phyloP scores from a whole-genome alignment of 2,888 invertebrate species.

The Conomelus anceps region DNA sequence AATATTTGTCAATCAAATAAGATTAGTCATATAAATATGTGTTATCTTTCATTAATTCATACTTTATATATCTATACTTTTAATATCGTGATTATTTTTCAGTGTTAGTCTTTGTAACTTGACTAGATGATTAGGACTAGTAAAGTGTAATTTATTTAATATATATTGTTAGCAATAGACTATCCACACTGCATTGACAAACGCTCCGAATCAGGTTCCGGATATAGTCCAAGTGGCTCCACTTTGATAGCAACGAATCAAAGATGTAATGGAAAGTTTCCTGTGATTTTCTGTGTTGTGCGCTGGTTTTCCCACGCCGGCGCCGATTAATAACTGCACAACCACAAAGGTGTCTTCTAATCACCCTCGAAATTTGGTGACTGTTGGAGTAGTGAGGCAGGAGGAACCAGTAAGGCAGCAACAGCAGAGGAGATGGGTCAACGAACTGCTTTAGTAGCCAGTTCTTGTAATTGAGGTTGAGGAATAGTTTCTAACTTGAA shows the following conservation, averaged over 20 bases:
- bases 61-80: background rate
- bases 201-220: background rate
- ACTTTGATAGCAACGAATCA: background rate
- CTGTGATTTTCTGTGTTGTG: background rate
- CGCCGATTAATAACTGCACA: background rate
- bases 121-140: background rate
- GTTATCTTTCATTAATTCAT: background rate
- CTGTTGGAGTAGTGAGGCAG: background rate
- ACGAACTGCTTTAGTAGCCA: background rate
- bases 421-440: background rate
- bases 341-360: background rate
- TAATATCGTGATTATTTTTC: background rate
- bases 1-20: conserved; percentile 21
- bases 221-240: background rate
- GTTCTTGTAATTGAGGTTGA: background rate
- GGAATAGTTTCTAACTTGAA: background rate
- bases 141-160: background rate
- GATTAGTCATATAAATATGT: conserved; percentile 14
- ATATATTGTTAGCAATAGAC: too few species aligned
- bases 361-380: background rate
- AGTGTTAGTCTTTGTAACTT: background rate
- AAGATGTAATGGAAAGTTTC: background rate
- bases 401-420: background rate
- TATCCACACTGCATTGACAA: background rate
- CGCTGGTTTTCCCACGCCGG: background rate